These are phyloP conservation scores for Automeris io DNA, from an alignment of 2,888 invertebrate genomes.

Conservation along the genomic window DNA sequence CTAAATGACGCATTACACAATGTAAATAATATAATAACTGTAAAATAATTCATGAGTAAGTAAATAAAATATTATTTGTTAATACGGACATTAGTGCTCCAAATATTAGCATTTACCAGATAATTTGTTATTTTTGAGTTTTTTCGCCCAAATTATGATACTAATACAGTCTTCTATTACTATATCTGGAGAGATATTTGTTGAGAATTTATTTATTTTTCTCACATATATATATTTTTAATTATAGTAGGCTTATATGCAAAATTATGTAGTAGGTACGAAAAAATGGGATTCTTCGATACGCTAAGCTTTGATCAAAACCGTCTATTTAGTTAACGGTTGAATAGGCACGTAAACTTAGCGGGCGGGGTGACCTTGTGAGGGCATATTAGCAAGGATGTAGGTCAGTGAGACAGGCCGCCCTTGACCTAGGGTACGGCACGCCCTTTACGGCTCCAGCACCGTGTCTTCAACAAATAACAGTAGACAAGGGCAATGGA, in stretches of 20 bases:
- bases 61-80: too few species aligned
- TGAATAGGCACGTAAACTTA: conserved; percentile 36
- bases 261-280: too few species aligned
- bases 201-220: too few species aligned
- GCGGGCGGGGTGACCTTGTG: conserved; percentile 39
- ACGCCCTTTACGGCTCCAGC: conserved; percentile 50
- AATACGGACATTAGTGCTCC: too few species aligned
- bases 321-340: conserved; percentile 23
- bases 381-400: conserved; percentile 54
- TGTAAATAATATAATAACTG: background rate
- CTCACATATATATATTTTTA: too few species aligned
- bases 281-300: too few species aligned
- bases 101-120: too few species aligned
- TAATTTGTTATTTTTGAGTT: too few species aligned
- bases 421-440: conserved; percentile 65
- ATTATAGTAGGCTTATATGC: too few species aligned
- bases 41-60: background rate
- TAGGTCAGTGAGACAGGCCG: conserved; percentile 59
- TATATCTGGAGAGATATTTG: too few species aligned
- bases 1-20: background rate
- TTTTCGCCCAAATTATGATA: too few species aligned
- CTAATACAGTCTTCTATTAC: too few species aligned
- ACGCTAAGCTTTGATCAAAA: conserved; percentile 15
- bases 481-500: conserved; percentile 45
- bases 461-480: conserved; percentile 33